phyloP scores from a whole-genome alignment of 2,888 invertebrate genomes.

The Ischnura elegans region DNA sequence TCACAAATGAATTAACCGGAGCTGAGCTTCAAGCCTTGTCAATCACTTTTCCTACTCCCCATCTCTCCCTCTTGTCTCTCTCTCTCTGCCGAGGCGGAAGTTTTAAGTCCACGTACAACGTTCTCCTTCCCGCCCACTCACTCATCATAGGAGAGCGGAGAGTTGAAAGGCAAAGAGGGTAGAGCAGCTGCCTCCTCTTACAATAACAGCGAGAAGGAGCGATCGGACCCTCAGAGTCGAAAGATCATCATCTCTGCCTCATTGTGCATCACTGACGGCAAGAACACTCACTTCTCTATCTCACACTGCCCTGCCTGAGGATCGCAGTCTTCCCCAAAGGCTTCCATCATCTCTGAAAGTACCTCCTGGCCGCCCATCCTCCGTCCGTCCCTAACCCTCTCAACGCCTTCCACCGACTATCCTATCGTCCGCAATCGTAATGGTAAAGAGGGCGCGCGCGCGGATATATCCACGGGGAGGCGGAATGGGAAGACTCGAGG shows the following conservation, averaged over 20 bases:
- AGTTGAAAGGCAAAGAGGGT: not conserved
- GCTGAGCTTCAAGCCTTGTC: too few relatives aligned
- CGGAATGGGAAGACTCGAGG: not conserved
- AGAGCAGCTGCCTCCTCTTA: constrained; percentile 40
- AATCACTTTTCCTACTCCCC: not conserved
- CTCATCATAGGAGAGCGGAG: not conserved
- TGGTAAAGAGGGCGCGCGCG: not conserved
- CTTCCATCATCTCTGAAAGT: not conserved
- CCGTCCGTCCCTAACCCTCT: too few relatives aligned
- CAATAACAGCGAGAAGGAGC: constrained; percentile 25
- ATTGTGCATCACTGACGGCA: constrained; percentile 12
- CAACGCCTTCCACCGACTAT: not conserved
- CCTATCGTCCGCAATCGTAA: not conserved
- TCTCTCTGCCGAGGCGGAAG: not conserved
- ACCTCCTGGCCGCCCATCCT: not conserved
- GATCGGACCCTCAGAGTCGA: constrained; percentile 42
- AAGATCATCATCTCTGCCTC: constrained; percentile 17
- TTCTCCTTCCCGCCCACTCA: not conserved
- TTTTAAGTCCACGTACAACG: not conserved
- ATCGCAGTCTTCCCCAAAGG: not conserved
- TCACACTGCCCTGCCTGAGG: not conserved
- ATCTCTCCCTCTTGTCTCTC: too few relatives aligned
- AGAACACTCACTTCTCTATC: not conserved
- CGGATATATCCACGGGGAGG: too few relatives aligned
- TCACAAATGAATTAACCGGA: not conserved